Percentiles rank a stretch among this genome's conserved stretches.
Conservation (phyloP, 2,113 vertebrate genomes). For the Dascyllus trimaculatus region DNA sequence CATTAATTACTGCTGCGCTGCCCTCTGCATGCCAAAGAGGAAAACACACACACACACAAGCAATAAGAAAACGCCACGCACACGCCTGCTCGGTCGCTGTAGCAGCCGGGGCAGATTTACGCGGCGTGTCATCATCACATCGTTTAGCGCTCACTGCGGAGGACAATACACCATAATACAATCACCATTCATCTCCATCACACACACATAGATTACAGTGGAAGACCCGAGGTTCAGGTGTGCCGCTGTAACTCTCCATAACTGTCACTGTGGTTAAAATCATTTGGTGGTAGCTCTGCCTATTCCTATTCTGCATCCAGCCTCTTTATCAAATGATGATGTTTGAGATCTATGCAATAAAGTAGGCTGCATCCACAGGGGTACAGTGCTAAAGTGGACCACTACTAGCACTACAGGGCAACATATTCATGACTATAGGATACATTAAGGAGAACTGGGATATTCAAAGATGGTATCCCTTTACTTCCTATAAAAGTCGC, state of each 20-base stretch:
- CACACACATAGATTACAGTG: constrained; percentile 57
- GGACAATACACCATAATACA: constrained; percentile 64
- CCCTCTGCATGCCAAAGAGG: constrained; percentile 74
- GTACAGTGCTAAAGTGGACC: too few relatives aligned
- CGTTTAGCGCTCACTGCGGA: constrained; percentile 62
- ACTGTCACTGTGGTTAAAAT: constrained; percentile 63
- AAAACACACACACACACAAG: constrained; percentile 30
- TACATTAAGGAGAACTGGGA: too few relatives aligned
- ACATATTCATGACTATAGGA: too few relatives aligned
- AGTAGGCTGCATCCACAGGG: background rate
- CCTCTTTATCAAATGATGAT: constrained; percentile 12
- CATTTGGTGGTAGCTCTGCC: constrained; percentile 36
- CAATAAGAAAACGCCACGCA: constrained; percentile 21
- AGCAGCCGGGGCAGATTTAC: constrained; percentile 60
- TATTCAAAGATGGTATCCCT: too few relatives aligned
- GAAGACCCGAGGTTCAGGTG: constrained; percentile 61
- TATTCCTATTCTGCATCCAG: constrained; percentile 34
- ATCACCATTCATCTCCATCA: constrained; percentile 68
- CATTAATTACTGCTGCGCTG: constrained; percentile 83
- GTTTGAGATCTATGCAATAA: constrained; percentile 2
- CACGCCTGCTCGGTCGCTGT: background rate
- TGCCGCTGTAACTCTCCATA: constrained; percentile 65
- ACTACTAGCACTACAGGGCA: too few relatives aligned
- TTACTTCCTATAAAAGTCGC: too few relatives aligned
- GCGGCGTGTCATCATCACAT: constrained; percentile 67